Percentiles rank a stretch among this genome's conserved stretches.
phyloP scores from a whole-genome alignment of 2,797 vertebrate species.

The Fratercula arctica region DNA sequence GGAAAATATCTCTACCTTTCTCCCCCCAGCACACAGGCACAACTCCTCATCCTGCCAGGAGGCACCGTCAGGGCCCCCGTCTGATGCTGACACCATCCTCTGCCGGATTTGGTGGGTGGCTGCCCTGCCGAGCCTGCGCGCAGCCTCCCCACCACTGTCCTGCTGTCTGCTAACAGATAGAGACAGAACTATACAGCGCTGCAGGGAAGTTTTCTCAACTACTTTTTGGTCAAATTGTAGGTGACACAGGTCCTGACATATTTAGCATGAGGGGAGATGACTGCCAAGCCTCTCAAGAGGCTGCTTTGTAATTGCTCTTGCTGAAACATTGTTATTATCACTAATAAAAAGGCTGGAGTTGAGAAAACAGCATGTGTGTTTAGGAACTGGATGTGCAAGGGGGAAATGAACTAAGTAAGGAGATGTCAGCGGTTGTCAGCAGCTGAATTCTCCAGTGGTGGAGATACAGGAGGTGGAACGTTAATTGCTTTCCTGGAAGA shows the following conservation, averaged over 20 bases:
- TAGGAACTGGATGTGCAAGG: not conserved
- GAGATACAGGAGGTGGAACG: constrained; percentile 16
- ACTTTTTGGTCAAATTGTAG: not conserved
- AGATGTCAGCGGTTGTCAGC: constrained; percentile 2
- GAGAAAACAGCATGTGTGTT: not conserved
- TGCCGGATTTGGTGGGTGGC: rapidly evolving
- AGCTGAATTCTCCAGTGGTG: not conserved
- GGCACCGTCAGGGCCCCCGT: not conserved
- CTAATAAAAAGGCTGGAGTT: constrained; percentile 31
- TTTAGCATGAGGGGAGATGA: not conserved
- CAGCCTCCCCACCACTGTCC: not conserved
- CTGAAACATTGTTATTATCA: not conserved
- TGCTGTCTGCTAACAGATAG: not conserved
- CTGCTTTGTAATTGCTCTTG: constrained; percentile 30
- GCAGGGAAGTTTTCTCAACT: not conserved
- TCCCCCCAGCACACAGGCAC: not conserved
- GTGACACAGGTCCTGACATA: not conserved
- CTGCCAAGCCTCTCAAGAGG: not conserved
- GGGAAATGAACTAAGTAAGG: not conserved
- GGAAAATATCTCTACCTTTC: not conserved
- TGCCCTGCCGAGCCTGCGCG: not conserved
- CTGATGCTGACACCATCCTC: rapidly evolving
- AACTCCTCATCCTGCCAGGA: not conserved
- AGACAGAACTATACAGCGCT: not conserved
- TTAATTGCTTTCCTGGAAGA: constrained; percentile 52